Evolutionary conservation across 2,888 invertebrate genomes (phyloP).

Genomic region (Ecdyonurus torrentis): DNA sequence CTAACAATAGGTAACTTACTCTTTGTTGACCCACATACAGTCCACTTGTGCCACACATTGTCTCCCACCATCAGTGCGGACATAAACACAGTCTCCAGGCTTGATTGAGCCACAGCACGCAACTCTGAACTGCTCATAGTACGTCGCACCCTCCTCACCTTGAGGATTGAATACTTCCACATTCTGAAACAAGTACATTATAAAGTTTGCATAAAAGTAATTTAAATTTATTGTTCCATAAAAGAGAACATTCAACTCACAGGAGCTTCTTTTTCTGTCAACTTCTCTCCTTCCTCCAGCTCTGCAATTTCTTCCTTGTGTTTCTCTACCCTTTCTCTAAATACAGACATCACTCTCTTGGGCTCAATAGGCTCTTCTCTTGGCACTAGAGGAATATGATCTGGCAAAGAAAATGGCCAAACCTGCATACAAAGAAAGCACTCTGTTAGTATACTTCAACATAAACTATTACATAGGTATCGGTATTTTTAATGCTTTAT

Average conservation of each 20-base stretch:
- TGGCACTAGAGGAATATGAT: constrained; percentile 43
- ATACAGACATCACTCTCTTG: constrained; percentile 79
- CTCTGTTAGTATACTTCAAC: background rate
- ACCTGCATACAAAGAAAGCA: constrained; percentile 22
- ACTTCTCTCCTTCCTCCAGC: constrained; percentile 62
- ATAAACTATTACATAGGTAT: too few species aligned
- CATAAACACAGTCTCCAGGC: constrained; percentile 89
- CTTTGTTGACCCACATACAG: constrained; percentile 81
- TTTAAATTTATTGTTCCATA: constrained; percentile 5
- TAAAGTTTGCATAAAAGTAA: constrained; percentile 1
- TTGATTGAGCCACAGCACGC: constrained; percentile 67
- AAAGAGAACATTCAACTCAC: constrained; percentile 31
- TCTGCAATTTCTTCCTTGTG: constrained; percentile 79
- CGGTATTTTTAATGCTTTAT: too few species aligned
- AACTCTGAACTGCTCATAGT: constrained; percentile 86
- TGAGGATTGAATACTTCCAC: constrained; percentile 50
- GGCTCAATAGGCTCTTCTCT: constrained; percentile 65
- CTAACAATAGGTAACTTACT: too few species aligned
- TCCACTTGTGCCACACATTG: constrained; percentile 89
- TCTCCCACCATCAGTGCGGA: constrained; percentile 76
- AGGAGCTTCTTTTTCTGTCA: constrained; percentile 71
- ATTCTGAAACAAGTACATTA: constrained; percentile 41
- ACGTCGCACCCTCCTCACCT: constrained; percentile 60
- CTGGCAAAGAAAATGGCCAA: constrained; percentile 42
- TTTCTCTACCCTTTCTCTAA: constrained; percentile 76